phyloP scores from a whole-genome alignment of 2,113 vertebrate species.

The Azemiops feae region DNA sequence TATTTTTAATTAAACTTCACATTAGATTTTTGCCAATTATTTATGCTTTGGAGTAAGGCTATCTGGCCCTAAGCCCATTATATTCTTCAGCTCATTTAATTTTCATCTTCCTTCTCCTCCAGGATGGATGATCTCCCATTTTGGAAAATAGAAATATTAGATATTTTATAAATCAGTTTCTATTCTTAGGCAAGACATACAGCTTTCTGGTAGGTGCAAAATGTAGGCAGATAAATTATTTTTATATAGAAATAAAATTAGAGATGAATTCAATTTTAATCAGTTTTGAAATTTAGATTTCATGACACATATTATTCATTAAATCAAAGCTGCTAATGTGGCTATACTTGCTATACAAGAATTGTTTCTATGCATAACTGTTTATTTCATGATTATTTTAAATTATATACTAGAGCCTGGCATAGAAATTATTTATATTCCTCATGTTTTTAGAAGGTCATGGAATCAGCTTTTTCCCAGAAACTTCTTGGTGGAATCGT shows the following conservation, averaged over 20 bases:
- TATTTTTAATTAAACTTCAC: background rate
- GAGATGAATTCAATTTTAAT: background rate
- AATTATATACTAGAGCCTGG: background rate
- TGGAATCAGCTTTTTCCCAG: background rate
- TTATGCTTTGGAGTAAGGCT: background rate
- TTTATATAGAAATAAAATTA: background rate
- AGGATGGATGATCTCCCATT: background rate
- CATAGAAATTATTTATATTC: background rate
- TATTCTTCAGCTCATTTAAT: background rate
- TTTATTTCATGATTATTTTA: conserved; percentile 2
- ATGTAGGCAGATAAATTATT: background rate
- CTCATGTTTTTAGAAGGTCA: background rate
- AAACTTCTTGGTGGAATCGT: background rate
- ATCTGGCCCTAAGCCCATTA: background rate
- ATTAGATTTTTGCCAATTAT: background rate
- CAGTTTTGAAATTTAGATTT: background rate
- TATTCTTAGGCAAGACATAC: background rate
- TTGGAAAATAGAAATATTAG: background rate
- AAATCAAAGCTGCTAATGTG: background rate
- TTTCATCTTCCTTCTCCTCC: background rate
- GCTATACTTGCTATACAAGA: background rate
- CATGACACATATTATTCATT: background rate
- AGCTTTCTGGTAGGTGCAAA: background rate
- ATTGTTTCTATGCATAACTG: background rate
- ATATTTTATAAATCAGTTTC: background rate